Evolutionary conservation across 2,888 invertebrate genomes (phyloP), one percentile per base, ranked within the genome.

Genomic region (Lithosia quadra): DNA sequence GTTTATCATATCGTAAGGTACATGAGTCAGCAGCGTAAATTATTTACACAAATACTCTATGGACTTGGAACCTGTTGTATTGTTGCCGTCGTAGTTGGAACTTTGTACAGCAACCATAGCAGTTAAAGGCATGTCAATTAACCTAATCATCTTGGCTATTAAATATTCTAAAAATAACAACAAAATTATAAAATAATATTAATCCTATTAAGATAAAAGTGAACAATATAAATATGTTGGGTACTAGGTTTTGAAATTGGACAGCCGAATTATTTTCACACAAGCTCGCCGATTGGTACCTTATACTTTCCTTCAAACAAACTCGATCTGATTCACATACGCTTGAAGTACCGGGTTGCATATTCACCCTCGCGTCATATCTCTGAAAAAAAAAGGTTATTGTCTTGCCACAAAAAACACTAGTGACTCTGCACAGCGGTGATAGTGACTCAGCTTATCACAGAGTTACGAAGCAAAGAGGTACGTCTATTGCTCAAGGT

Each of bases 11-110:
- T 66, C 69, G 69, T 65, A 65, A 60, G 39, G 60, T 7, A 64
- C 43, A 67, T 79, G 77, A 77, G 61, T 79, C 77, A 79, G 22
- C 43, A 10, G 58, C 58, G 49, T 59, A 68, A 68, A 79, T 65
- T 58, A 65, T 28, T 43, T 58, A 65, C 34, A 58, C 63, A 53
- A 22, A 56, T 56, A 53, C 63, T 15, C 67, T 61, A 62, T 61
- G 55, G 55, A 56, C 63, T 63, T 36, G 34, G 39, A 67, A 67
- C 67, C 39, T 67, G 61, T 67, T 56, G 18, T 65, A 43, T 36
- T 59, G 43, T 65, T 60, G 15, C 22, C 49, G 39, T 21, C 39
- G 11, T 55, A n/a, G 58, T 58, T n/a, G 18, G 43, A 18, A 49
- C 49, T n/a, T 49, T n/a, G 49, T n/a, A 49, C 18, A 18, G 43